Base-by-base conservation (phyloP, 2,113 vertebrate genomes). In the Argyrosomus japonicus region DNA sequence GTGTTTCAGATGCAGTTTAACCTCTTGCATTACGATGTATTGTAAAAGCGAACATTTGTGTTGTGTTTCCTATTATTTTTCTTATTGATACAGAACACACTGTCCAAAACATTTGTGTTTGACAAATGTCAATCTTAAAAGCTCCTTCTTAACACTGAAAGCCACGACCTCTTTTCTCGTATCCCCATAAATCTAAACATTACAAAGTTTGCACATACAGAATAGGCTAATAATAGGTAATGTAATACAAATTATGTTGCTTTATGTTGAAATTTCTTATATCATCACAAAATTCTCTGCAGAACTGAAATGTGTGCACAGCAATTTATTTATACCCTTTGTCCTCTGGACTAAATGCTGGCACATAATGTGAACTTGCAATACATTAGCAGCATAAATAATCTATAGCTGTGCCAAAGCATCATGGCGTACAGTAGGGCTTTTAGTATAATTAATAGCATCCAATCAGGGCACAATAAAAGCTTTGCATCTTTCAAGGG, bases 391-490 rank as follows among this genome's bases (percentile, higher is more conserved):
- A 43, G 56, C 65, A 76, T 85, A 76, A 86, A 86, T 84, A 89
- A 84, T 77, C 68, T 70, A 67, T 54, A 60, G 73, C 72, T 9
- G 40, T 88, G 83, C 87, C 81, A 81, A 61, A 72, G 74, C 48
- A 65, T 81, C 72, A 36, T 79, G 84, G 72, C 50, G 47, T 72
- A 82, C 63, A 68, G 81, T 82, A 51, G 25, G 76, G 67, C 83
- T 91, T 88, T 91, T 84, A 88, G 84, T 58, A 43, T 85, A 88
- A 91, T 91, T 88, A 87, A 89, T 88, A 75, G 82, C 50, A 74
- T 92, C 87, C 85, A 88, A 62, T 80, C 32, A 86, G 60, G 73
- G 58, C 64, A 72, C 63, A 45, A 73, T 82, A 75, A 89, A 91
- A 89, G 88, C 75, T 58, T 81, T 62, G 60, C 81, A 67, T 77